Evolutionary conservation across 53 echinoderm and acorn worm species (phyloP), one percentile per base, ranked within the genome.

Genomic region (Holothuria scabra): DNA sequence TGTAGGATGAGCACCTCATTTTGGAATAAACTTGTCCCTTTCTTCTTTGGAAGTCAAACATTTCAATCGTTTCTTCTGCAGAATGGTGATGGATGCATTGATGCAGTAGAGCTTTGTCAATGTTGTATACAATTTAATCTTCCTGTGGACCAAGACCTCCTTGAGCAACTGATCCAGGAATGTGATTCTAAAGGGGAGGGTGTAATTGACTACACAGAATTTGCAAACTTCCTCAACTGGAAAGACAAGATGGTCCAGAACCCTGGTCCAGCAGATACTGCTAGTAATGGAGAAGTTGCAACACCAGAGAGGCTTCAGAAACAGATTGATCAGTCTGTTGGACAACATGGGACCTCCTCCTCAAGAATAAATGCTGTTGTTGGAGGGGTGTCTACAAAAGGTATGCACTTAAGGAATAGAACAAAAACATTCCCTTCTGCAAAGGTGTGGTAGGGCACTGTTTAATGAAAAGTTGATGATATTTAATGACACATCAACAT

Each of bases 211-310:
- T 95, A 99, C 85, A 44, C 74, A 55, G 99, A 94, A 80, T 99
- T 99, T 84, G 99, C 99, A 55, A 99, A 99, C 85, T 97, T 99
- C 74, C 87, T 99, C 26, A 99, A 99, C 83, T 97, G 99, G 99
- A 90, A 99, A 29, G 99, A 99, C 80, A 99, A 99, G 79, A 99
- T 99, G 99, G 66, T 75, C 59, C 86, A 89, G 76, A 84, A 81
- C 26, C 66, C 74, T 20, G 84, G 79, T 6, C 74, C 88, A 10
- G 70, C 81, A 13, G 64, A 75, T 12, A 41, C 55, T 28, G 22
- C 32, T 19, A 85, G 86, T 23, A 57, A 61, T 19, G 72, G 72
- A 0, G 80, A 86, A 64, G 81, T 60, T 26, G 84, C 58, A 10
- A 85, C 88, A 13, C 88, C 88, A 0, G 93, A 93, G 70, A 83